Evolutionary conservation across 2,888 invertebrate genomes (phyloP), one percentile per base, ranked within the genome.

Genomic region (Germaria angustata): DNA sequence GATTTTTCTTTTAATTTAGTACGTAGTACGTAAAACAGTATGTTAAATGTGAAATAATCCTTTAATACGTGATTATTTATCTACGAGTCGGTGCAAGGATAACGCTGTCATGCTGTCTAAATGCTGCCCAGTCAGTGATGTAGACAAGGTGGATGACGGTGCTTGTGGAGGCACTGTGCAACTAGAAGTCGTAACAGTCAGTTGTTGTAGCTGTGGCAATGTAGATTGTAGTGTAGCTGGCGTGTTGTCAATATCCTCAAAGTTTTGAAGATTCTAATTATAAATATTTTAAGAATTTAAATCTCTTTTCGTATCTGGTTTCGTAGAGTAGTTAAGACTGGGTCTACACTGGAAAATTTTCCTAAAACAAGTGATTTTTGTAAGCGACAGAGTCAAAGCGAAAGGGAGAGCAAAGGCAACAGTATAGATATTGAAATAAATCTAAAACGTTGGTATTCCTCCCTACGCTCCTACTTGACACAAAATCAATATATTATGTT

Each of bases 171-270:
- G 15, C 22, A 22, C 24, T 49, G 24, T 9, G 13, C 24, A 24
- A 15, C 22, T 7, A 13, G 63, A 15, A 65, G 44, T 68, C 24
- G 28, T 49, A 20, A 49, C 20, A 22, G 41, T n/a, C n/a, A 2
- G 55, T 59, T 32, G 9, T 53, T 63, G 73, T 77, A 28, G 28
- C 28, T n/a, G n/a, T n/a, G 41, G 46, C 63, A 39, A n/a, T 72
- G 32, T 34, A 17, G 34, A 0, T 53, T 17, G 15, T 57, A 22
- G 36, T 75, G 20, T 39, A 20, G 71, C 55, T 41, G 73, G 32
- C 66, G 66, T 76, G 22, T 34, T 69, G 65, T 59, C 66, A 20
- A 41, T 61, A 22, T 68, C 75, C 53, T 82, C 53, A 24, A 66
- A 41, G 59, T 81, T 68, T 7, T 51, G 51, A 9, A 65, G 39